Base-by-base conservation (phyloP, 2,113 vertebrate genomes). In the Hemiprocne comata region DNA sequence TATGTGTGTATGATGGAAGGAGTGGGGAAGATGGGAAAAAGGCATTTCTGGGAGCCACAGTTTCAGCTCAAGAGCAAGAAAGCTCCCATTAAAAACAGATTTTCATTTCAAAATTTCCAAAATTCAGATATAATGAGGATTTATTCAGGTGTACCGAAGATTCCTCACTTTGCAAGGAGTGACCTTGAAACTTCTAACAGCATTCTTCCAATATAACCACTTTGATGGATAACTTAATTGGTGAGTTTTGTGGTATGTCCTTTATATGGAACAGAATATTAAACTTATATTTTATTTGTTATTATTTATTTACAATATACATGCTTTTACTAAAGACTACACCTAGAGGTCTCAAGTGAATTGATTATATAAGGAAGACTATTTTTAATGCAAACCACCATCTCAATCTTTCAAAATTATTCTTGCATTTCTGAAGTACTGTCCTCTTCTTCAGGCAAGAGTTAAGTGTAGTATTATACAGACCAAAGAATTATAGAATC, bases 301-400 rank as follows among this genome's bases (percentile, higher is more conserved):
- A 61, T 55, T 67, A 48, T 72, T 89, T 91, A 66, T 87, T 96
- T 89, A 71, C 9, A 40, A 53, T 73, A 74, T 42, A 55, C 9
- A 51, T 85, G 20, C 11, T 75, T 80, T 83, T 79, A 40, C 33
- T 79, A 65, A 82, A 71, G 28, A 50, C 38, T 76, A n/a, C 4
- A 26, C 3, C 20, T 24, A 72, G 24, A 82, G 20, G 4, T 72
- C 34, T 85, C 53, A 61, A 66, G 34, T 42, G 36, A 78, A 82
- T 73, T 79, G n/a, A 79, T 54, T 88, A n/a, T 60, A 58, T 57
- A 65, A 54, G 9, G 67, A 82, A 76, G 42, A 64, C 18, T 80
- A 74, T 50, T 72, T 87, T 82, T 65, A 91, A 70, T 24, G 53
- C 8, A 77, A 60, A 57, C 9, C 6, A 66, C 8, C 12, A 76